Conservation (phyloP, 2,888 invertebrate species). For the Luperina nickerlii region DNA sequence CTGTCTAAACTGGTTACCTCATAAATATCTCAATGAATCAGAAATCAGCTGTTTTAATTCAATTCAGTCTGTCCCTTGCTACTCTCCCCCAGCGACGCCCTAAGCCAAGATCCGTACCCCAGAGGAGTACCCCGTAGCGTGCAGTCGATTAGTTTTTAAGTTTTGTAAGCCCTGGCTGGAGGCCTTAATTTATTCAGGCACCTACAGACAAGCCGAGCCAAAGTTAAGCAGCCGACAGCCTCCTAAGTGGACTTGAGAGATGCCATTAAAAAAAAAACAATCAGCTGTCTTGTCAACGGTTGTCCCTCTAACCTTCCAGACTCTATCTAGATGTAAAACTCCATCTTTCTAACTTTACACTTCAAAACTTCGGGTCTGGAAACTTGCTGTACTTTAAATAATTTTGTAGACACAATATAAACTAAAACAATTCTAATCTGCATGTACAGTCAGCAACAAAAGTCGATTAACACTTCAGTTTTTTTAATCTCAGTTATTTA, state of each 20-base stretch:
- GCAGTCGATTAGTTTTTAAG: no score
- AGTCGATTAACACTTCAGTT: no score
- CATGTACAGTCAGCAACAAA: neutral
- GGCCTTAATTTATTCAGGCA: neutral
- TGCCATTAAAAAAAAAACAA: neutral
- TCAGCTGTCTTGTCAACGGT: neutral
- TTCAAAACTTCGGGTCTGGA: neutral
- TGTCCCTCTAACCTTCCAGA: neutral
- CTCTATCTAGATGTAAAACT: neutral
- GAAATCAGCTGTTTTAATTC: neutral
- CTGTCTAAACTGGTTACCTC: neutral
- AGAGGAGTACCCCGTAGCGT: no score
- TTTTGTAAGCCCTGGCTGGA: neutral
- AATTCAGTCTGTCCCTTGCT: no score
- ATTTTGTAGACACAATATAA: conserved; percentile 14
- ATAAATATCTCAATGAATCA: neutral
- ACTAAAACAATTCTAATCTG: conserved; percentile 34
- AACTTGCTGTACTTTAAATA: neutral
- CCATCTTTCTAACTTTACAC: neutral
- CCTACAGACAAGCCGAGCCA: neutral
- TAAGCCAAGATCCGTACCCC: no score
- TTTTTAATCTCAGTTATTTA: no score
- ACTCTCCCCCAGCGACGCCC: no score
- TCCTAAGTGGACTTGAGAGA: no score
- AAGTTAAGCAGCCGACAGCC: neutral